Percentiles rank a stretch among this genome's conserved stretches.
Evolutionary conservation across 2,888 invertebrate species (phyloP).

Genomic region (Uloborus plumipes): DNA sequence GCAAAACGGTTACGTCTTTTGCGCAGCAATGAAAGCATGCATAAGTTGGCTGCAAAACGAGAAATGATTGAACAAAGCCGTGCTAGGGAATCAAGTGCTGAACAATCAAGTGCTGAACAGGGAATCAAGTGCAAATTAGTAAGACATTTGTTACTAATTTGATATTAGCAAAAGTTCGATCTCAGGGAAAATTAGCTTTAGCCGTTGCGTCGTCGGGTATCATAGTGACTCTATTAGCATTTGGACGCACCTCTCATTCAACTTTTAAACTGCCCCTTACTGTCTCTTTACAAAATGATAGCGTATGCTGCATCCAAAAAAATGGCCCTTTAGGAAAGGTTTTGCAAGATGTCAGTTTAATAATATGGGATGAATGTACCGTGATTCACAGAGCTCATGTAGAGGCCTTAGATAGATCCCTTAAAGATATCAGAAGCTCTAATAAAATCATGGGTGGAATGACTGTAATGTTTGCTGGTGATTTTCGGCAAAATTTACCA

Average conservation of each 20-base stretch:
- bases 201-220: background rate
- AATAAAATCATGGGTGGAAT: background rate
- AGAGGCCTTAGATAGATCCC: background rate
- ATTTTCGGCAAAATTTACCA: constrained; percentile 67
- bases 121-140: too few relatives aligned
- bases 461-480: constrained; percentile 54
- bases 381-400: background rate
- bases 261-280: background rate
- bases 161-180: too few relatives aligned
- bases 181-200: too few relatives aligned
- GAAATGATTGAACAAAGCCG: too few relatives aligned
- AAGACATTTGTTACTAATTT: too few relatives aligned
- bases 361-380: background rate
- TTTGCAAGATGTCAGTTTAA: background rate
- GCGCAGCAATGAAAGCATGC: too few relatives aligned
- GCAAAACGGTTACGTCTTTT: too few relatives aligned
- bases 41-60: too few relatives aligned
- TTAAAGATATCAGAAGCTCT: background rate
- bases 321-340: background rate
- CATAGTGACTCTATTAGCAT: background rate
- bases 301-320: background rate
- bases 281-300: background rate
- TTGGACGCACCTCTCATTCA: background rate
- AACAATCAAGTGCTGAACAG: too few relatives aligned
- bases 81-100: too few relatives aligned